Percentiles rank a stretch among this genome's conserved stretches.
phyloP scores from a whole-genome alignment of 2,888 invertebrate genomes.

The Syrphus vitripennis region DNA sequence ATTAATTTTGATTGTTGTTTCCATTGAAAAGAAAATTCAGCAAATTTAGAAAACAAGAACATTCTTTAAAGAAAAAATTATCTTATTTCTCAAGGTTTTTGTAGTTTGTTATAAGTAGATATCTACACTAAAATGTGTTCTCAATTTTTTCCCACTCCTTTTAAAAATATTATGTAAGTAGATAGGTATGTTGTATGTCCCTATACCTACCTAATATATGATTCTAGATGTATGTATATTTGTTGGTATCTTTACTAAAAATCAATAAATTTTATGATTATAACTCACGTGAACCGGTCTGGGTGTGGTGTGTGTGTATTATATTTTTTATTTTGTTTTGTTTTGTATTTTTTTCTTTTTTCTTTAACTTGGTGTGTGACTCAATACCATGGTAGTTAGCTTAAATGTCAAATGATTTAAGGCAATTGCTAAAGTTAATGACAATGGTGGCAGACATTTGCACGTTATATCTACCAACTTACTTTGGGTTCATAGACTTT shows the following conservation, averaged over 20 bases:
- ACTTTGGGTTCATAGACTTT: conserved; percentile 42
- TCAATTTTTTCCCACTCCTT: not conserved
- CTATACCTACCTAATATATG: not conserved
- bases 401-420: conserved; percentile 63
- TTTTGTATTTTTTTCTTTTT: not conserved
- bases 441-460: conserved; percentile 37
- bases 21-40: not conserved
- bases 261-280: conserved; percentile 35
- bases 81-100: not conserved
- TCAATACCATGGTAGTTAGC: conserved; percentile 53
- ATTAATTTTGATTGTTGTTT: not conserved
- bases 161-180: not conserved
- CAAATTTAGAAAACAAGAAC: not conserved
- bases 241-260: not conserved
- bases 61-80: not conserved
- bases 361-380: conserved; percentile 31
- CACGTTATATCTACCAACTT: too few relatives aligned
- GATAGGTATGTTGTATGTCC: not conserved
- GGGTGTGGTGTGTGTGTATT: conserved; percentile 54
- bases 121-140: too few relatives aligned
- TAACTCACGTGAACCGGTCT: conserved; percentile 58
- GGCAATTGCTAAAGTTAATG: conserved; percentile 55
- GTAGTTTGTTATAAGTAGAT: not conserved
- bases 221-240: not conserved
- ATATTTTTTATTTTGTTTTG: not conserved